Evolutionary conservation across 2,888 invertebrate species (phyloP).

Genomic region (Caenorhabditis macrosperma): DNA sequence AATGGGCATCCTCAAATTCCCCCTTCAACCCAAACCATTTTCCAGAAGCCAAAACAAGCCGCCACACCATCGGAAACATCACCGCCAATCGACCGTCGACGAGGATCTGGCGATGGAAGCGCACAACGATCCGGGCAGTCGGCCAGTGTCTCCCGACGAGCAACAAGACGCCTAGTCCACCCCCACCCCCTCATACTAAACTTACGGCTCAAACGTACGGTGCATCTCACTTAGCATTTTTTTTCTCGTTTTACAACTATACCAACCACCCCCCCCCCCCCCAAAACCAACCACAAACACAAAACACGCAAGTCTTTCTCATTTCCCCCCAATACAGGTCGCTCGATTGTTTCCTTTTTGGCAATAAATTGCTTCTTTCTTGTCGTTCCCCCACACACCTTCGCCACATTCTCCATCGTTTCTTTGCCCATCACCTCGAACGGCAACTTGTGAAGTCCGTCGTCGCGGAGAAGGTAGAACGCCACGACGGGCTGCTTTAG

Average conservation of each 20-base stretch:
- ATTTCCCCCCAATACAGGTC: constrained; percentile 42
- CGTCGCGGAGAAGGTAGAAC: constrained; percentile 84
- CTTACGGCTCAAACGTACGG: constrained; percentile 36
- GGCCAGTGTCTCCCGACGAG: constrained; percentile 36
- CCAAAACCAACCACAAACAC: too few species aligned
- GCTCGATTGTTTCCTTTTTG: constrained; percentile 4
- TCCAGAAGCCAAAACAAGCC: constrained; percentile 27
- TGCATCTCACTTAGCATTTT: constrained; percentile 38
- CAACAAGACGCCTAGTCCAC: too few species aligned
- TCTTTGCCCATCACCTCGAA: constrained; percentile 80
- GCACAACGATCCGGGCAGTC: constrained; percentile 43
- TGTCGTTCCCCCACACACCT: constrained; percentile 53
- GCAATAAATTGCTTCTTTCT: constrained; percentile 2
- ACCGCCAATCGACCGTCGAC: constrained; percentile 7
- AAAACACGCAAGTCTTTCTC: constrained; percentile 53
- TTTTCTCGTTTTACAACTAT: constrained; percentile 15
- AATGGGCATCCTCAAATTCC: too few species aligned
- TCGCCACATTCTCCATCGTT: constrained; percentile 77
- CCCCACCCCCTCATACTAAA: not conserved
- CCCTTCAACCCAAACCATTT: not conserved
- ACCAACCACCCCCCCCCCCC: too few species aligned
- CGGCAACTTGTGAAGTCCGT: constrained; percentile 80
- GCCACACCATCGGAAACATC: constrained; percentile 15
- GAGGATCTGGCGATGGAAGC: constrained; percentile 50
- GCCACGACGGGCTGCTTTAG: constrained; percentile 89